Conservation (phyloP, 2,797 vertebrate genomes). For the Cossypha caffra region DNA sequence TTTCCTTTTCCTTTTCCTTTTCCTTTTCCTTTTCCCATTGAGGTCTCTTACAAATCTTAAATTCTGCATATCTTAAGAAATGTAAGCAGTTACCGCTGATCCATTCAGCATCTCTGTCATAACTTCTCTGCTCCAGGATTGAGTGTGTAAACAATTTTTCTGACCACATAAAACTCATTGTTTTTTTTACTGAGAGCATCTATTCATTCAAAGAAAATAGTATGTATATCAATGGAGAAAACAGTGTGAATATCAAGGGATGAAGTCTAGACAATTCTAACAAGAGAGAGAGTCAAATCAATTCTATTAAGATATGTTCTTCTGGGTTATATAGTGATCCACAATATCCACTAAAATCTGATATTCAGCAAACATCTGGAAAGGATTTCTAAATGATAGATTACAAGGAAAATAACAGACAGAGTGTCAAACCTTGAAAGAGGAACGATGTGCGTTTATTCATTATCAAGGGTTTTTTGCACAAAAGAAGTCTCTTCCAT, state of each 20-base stretch:
- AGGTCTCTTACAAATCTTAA: background rate
- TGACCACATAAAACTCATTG: rapidly evolving
- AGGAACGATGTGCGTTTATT: background rate
- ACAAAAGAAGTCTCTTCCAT: background rate
- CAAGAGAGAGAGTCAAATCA: background rate
- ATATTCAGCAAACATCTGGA: background rate
- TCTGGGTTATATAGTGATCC: background rate
- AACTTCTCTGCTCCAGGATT: background rate
- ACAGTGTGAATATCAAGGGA: background rate
- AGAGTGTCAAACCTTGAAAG: background rate
- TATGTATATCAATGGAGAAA: background rate
- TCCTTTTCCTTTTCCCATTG: background rate
- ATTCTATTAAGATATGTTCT: background rate
- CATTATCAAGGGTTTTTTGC: background rate
- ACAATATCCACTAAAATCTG: background rate
- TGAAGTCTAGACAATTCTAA: background rate
- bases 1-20: background rate
- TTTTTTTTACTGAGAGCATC: background rate
- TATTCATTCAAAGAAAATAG: background rate
- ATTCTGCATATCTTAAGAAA: background rate
- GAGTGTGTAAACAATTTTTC: background rate
- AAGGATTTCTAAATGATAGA: background rate
- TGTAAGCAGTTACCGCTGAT: background rate
- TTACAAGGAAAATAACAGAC: background rate
- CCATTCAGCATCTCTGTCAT: background rate